These are phyloP conservation scores for Epizoanthus scotinus DNA, from an alignment of 92 coral and sea anemone species.

Conservation along the genomic window DNA sequence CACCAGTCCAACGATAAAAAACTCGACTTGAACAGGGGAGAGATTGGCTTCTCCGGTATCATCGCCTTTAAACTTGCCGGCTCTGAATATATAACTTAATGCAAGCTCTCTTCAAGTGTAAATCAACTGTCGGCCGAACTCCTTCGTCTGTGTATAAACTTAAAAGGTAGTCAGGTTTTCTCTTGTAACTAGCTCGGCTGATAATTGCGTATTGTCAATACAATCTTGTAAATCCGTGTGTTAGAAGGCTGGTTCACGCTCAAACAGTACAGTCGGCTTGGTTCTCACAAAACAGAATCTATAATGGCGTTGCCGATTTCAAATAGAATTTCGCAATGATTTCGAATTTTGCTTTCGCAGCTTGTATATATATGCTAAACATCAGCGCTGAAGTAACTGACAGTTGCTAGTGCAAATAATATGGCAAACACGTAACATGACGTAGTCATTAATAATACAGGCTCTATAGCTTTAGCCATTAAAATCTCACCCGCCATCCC, in stretches of 20 bases:
- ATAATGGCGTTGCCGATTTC: neutral
- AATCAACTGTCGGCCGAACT: neutral
- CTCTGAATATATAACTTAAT: neutral
- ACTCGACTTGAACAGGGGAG: slow-evolving; percentile 30
- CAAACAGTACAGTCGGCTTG: neutral
- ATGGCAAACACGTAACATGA: slow-evolving; percentile 18
- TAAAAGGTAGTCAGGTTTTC: too few species aligned
- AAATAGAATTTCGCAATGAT: neutral
- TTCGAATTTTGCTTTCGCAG: neutral
- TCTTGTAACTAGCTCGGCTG: neutral
- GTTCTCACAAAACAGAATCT: neutral
- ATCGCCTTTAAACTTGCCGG: neutral
- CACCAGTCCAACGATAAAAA: slow-evolving; percentile 24
- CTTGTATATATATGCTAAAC: slow-evolving; percentile 17
- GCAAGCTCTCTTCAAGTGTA: neutral
- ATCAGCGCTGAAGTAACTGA: neutral
- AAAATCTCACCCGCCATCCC: neutral
- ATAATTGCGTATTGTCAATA: neutral
- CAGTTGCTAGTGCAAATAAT: slow-evolving; percentile 3
- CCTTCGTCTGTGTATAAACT: neutral
- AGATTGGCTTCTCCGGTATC: slow-evolving; percentile 17
- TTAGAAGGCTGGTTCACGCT: neutral
- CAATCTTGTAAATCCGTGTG: too few species aligned
- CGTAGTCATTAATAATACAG: slow-evolving; percentile 35
- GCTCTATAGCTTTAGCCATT: neutral